A percentile compares a stretch with the other conserved stretches of the same genome.
Conservation (phyloP, 2,797 vertebrate genomes). For the Melanogrammus aeglefinus region DNA sequence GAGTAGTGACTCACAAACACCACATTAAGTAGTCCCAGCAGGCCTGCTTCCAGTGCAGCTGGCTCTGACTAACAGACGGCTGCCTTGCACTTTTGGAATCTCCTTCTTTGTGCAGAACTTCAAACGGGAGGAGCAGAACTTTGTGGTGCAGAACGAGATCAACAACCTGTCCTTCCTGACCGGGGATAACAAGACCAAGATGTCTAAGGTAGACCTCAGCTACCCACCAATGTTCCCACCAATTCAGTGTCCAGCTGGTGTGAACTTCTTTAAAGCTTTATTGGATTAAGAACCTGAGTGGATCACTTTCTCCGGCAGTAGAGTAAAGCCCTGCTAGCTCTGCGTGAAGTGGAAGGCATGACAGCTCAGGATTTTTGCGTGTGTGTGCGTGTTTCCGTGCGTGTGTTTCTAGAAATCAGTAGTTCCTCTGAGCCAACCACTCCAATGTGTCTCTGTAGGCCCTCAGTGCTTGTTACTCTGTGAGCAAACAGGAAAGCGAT, state of each 20-base stretch:
- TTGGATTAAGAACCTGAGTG: neutral
- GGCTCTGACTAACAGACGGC: neutral
- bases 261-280: neutral
- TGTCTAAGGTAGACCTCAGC: constrained; percentile 86
- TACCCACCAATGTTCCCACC: neutral
- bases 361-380: neutral
- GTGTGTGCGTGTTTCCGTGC: constrained; percentile 26
- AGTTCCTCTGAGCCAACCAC: constrained; percentile 34
- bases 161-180: constrained; percentile 99
- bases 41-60: neutral
- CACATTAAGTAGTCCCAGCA: neutral
- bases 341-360: neutral
- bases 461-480: constrained; percentile 22
- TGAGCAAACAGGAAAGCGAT: constrained; percentile 14
- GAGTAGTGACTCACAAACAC: constrained; percentile 48
- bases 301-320: neutral
- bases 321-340: neutral
- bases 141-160: constrained; percentile 99
- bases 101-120: constrained; percentile 82
- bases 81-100: neutral
- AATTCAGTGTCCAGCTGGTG: neutral
- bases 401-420: constrained; percentile 26
- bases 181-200: constrained; percentile 96
- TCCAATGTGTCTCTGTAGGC: constrained; percentile 32
- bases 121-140: constrained; percentile 99